Base-by-base conservation (phyloP, 1,140 invertebrate genomes). In the Drosophila navojoa region DNA sequence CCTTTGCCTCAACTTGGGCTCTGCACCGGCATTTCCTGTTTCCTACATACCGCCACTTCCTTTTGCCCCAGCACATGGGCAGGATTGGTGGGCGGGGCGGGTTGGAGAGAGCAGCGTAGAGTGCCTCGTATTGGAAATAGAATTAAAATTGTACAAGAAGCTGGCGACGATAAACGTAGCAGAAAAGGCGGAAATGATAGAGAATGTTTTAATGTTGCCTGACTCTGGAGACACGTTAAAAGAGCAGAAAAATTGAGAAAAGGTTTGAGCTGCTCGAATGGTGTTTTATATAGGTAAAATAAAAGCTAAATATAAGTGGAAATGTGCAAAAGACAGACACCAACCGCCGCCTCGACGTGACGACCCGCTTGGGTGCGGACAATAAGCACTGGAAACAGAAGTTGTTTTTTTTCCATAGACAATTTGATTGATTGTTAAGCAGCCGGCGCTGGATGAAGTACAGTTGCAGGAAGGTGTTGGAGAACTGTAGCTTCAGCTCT, bases 141-240 rank as follows among this genome's bases (percentile, higher is more conserved):
- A 87, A 86, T 86, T 87, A 86, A 86, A 86, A 87, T 71, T 86
- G 74, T 68, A 81, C 78, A 87, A 81, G 84, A 86, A 86, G 67
- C 32, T 69, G 70, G 76, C 68, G 64, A 85, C 73, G 66, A 61
- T 71, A 70, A 72, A 68, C 60, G 66, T 49, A 40, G 61, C 53
- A 72, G 57, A 81, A 87, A 86, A 77, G 61, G 42, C 82, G 82
- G 82, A 86, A 87, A 81, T 87, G 76, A 86, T 87, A 82, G 82
- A 86, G 81, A 87, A 79, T 87, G 82, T 82, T 87, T 86, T 86
- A 86, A 86, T 86, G 82, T 86, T 87, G 71, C 82, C 66, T 27
- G 35, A 40, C 29, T 10, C 11, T 15, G 15, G 53, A 55, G 35
- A 38, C 11, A 55, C 15, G 25, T 29, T 27, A 25, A 29, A 15